Percentiles rank a stretch among this genome's conserved stretches.
These are phyloP conservation scores for Rhinophrynus dorsalis DNA, from an alignment of 2,797 vertebrate genomes.

Conservation along the genomic window DNA sequence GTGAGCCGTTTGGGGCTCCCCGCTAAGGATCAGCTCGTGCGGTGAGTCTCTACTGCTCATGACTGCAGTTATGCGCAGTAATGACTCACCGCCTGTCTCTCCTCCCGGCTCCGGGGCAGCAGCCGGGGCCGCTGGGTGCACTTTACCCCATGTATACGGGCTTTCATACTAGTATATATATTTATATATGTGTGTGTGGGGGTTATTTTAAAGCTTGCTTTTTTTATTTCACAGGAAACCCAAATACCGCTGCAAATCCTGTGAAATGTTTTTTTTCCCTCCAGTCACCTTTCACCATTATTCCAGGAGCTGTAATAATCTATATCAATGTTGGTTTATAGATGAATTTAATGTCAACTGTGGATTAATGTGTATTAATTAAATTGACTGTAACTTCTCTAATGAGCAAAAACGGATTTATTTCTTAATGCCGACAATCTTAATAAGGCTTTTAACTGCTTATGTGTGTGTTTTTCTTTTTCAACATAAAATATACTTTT, in stretches of 20 bases:
- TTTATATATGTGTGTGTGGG: too few relatives aligned
- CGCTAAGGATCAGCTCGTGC: too few relatives aligned
- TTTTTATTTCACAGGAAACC: slow-evolving; percentile 1
- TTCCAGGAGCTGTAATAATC: slow-evolving; percentile 69
- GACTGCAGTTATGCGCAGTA: too few relatives aligned
- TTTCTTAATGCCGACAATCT: slow-evolving; percentile 91
- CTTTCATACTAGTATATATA: too few relatives aligned
- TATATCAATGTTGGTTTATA: slow-evolving; percentile 74
- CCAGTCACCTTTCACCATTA: slow-evolving; percentile 52
- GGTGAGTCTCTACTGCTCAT: too few relatives aligned
- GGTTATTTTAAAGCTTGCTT: too few relatives aligned
- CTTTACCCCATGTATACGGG: too few relatives aligned
- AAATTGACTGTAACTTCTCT: slow-evolving; percentile 93
- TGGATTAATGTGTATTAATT: slow-evolving; percentile 97
- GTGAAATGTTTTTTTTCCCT: background rate
- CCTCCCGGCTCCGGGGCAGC: too few relatives aligned
- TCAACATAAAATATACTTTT: slow-evolving; percentile 86
- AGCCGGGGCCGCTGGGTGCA: too few relatives aligned
- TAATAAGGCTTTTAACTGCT: slow-evolving; percentile 83
- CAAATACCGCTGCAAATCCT: background rate
- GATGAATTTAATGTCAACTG: slow-evolving; percentile 89
- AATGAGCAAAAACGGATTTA: slow-evolving; percentile 94
- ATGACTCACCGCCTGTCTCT: too few relatives aligned
- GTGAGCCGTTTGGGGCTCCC: too few relatives aligned
- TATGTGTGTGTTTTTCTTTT: slow-evolving; percentile 80